These are phyloP conservation scores for Priocnemis perturbator DNA, from an alignment of 2,888 invertebrate genomes.

Conservation along the genomic window DNA sequence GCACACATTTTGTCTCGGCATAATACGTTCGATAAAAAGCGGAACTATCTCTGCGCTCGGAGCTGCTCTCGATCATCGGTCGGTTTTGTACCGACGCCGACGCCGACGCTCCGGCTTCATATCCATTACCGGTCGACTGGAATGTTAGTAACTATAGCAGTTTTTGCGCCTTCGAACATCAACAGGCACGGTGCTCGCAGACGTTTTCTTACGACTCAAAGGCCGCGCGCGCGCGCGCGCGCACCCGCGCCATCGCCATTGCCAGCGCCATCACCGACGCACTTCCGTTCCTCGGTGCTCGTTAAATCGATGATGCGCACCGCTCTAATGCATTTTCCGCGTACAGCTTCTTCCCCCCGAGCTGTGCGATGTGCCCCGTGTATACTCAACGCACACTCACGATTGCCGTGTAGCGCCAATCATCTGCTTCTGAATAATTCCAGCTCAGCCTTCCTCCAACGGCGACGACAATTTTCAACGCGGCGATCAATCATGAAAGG, in stretches of 20 bases:
- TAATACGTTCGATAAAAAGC: conserved; percentile 48
- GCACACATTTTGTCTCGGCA: neutral
- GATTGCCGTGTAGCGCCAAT: too few species aligned
- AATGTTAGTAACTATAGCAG: conserved; percentile 29
- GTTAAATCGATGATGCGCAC: conserved; percentile 1
- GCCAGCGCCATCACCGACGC: neutral
- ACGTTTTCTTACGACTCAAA: conserved; percentile 22
- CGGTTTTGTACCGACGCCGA: conserved; percentile 16
- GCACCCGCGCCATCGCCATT: too few species aligned
- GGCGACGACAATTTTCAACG: too few species aligned
- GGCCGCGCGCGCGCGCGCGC: too few species aligned
- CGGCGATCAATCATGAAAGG: too few species aligned
- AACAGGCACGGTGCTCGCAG: conserved; percentile 9
- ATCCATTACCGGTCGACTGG: conserved; percentile 41
- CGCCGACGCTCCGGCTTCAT: conserved; percentile 22
- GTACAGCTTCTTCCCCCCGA: neutral
- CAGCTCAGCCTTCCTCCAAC: too few species aligned
- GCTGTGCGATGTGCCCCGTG: neutral
- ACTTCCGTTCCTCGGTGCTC: neutral
- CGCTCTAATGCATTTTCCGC: conserved; percentile 7
- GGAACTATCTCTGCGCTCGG: conserved; percentile 41
- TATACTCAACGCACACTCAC: neutral
- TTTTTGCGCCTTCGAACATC: conserved; percentile 34
- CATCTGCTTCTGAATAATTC: too few species aligned
- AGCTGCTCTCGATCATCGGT: conserved; percentile 35